Evolutionary conservation across 1,140 invertebrate genomes (phyloP), one percentile per base, ranked within the genome.

Genomic region (Papilio aristodemus): DNA sequence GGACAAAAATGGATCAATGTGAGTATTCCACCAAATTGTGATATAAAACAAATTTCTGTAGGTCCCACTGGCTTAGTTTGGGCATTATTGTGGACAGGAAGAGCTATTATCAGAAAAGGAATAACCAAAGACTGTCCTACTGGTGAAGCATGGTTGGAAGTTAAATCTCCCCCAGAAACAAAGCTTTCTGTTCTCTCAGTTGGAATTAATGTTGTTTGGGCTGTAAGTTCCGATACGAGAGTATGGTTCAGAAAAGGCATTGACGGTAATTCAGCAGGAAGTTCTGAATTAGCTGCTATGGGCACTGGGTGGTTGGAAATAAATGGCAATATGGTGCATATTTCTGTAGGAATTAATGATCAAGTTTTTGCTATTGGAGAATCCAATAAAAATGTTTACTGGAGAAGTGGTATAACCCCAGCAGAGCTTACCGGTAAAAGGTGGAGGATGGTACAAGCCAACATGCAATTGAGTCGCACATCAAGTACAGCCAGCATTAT

Each of bases 241-340:
- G 96, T 97, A n/a, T 98, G 97, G 97, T 98, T 97, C 84, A 93
- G 97, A 74, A 95, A 97, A 89, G 97, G 97, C 25, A 94, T 98
- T 22, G 94, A 95, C 84, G 94, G 95, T 5, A 94, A 94, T 78
- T 93, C 93, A 70, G 92, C 94, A 32, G 95, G 94, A 17, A 89
- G 94, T 67, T 95, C 94, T 76, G 95, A 96, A 86, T 93, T 95
- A 80, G 87, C 95, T 57, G 94, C 95, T 27, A 94, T 94, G 77
- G 95, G 96, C 3, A 94, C 93, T 85, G 94, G 95, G 25, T 97
- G 96, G 97, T 94, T 95, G 71, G 95, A 96, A 93, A 95, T 98
- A 94, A 95, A 95, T 79, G 97, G 95, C 36, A 94, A 95, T 86
- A 96, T 98, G 93, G 93, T 94, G 27, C 91, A 95, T 71, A 93